Conservation (phyloP, 2,797 vertebrate genomes). For the Sciaenops ocellatus region DNA sequence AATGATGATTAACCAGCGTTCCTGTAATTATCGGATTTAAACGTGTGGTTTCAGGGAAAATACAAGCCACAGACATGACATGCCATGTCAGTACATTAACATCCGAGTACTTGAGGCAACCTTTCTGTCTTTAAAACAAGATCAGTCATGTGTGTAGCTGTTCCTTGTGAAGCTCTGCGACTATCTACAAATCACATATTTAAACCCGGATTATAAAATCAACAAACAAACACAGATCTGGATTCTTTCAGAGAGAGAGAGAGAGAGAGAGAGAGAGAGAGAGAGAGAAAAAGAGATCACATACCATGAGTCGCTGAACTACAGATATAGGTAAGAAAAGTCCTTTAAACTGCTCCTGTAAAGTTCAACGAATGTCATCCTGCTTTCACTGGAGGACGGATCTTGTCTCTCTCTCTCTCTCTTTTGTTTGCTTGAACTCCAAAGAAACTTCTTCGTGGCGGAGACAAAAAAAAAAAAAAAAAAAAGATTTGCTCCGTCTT, state of each 20-base stretch:
- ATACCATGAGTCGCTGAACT: conserved; percentile 68
- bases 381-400: conserved; percentile 14
- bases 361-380: conserved; percentile 54
- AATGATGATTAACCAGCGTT: neutral
- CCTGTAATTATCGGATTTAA: neutral
- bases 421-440: neutral
- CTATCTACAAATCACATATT: conserved; percentile 5
- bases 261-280: neutral
- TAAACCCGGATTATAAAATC: neutral
- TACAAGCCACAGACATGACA: neutral
- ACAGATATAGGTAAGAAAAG: conserved; percentile 19
- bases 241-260: conserved; percentile 25
- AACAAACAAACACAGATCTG: neutral
- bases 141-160: neutral
- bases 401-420: neutral
- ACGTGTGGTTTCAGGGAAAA: neutral
- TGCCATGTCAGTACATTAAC: neutral
- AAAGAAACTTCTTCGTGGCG: conserved; percentile 2
- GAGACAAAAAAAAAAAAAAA: conserved; percentile 5
- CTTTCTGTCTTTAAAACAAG: neutral
- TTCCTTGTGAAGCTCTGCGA: neutral
- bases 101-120: neutral
- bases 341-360: neutral
- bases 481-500: conserved; percentile 12
- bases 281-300: conserved; percentile 29